Base-by-base conservation (phyloP, 2,888 invertebrate species). In the Leucophora obtusa region DNA sequence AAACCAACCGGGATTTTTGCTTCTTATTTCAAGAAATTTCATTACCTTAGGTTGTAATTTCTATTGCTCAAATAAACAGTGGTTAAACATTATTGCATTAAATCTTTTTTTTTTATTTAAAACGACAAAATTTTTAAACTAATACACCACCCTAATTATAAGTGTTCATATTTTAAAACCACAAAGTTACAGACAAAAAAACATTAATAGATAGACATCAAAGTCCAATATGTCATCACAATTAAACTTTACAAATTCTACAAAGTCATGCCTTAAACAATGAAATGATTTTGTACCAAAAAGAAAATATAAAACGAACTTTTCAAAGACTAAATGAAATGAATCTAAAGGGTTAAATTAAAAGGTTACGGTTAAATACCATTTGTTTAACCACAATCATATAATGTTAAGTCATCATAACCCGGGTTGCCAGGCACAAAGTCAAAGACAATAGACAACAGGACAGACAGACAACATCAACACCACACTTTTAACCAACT, bases 311-410 rank as follows among this genome's bases (percentile, higher is more conserved):
- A 59, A 54, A 70, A 59, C 65, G 59, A 70, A 65, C 65, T 70
- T 77, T 70, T 10, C 8, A 65, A 70, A 77, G 38, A 18, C 68
- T 69, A 58, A 69, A 51, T 53, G 51, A 58, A 68, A 59, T 53
- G 58, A 59, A 56, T 54, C 38, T 50, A 82, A 83, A 82, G 87
- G 87, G 87, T 87, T 87, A 86, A 87, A 83, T 83, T 83, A 84
- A 86, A 86, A 84, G 86, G 87, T 84, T 85, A 87, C 85, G 87
- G 86, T 84, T 85, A 83, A 83, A 83, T 82, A 72, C 65, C 78
- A 85, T 85, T 85, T 83, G 82, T 79, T 77, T 83, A 85, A 86
- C 86, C 84, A 84, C 86, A 85, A 82, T 83, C 74, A 82, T 79
- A 75, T 72, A 83, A 83, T 82, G 84, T 83, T 79, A 84, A 84